A percentile compares a stretch with the other conserved stretches of the same genome.
Conservation (phyloP, 2,888 invertebrate species). For the Papilio demoleus region DNA sequence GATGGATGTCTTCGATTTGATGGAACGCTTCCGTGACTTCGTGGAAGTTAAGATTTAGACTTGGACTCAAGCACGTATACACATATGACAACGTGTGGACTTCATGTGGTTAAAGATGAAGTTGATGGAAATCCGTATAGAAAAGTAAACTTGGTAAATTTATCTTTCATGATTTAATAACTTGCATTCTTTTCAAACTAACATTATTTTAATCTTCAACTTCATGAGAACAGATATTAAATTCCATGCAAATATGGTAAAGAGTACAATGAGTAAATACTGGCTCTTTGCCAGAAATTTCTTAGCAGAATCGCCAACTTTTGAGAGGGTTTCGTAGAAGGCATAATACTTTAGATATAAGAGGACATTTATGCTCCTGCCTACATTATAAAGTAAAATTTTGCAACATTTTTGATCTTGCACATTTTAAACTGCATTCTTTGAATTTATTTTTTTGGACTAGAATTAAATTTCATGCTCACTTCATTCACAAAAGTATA, state of each 20-base stretch:
- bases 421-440: neutral
- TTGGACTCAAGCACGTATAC: too few relatives aligned
- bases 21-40: too few relatives aligned
- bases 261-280: neutral
- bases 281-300: neutral
- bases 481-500: too few relatives aligned
- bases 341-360: conserved; percentile 5
- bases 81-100: too few relatives aligned
- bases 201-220: neutral
- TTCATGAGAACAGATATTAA: neutral
- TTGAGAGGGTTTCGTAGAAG: conserved; percentile 2
- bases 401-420: neutral
- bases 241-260: neutral
- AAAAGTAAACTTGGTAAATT: too few relatives aligned
- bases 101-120: too few relatives aligned
- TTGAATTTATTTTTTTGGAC: neutral
- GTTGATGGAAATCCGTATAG: too few relatives aligned
- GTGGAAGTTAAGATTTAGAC: too few relatives aligned
- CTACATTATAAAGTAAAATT: conserved; percentile 14
- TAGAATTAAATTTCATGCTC: neutral
- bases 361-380: conserved; percentile 3
- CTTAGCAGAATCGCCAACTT: conserved; percentile 14
- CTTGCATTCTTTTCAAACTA: neutral
- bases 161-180: neutral
- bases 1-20: too few relatives aligned